Evolutionary conservation across 2,113 vertebrate genomes (phyloP).

Genomic region (Meles meles): DNA sequence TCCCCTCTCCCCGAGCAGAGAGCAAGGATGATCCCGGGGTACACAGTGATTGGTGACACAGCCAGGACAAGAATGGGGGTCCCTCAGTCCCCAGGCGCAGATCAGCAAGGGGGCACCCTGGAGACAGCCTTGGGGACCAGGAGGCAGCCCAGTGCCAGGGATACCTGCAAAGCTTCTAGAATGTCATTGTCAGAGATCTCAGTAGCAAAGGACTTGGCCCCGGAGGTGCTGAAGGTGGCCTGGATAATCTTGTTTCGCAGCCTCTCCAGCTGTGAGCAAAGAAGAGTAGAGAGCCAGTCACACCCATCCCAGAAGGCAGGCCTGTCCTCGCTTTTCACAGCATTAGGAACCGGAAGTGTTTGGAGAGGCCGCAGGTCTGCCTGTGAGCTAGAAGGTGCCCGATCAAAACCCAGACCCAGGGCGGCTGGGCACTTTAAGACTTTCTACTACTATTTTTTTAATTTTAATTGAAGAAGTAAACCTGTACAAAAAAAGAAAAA

Average conservation of each 20-base stretch:
- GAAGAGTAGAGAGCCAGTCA: fast-evolving
- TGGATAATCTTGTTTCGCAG: slow-evolving; percentile 80
- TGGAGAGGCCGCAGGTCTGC: fast-evolving
- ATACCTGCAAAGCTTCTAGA: slow-evolving; percentile 81
- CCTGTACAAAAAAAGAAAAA: background rate
- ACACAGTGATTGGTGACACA: fast-evolving
- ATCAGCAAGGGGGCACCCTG: fast-evolving
- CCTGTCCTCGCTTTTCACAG: fast-evolving
- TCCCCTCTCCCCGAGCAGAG: background rate
- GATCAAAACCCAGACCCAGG: background rate
- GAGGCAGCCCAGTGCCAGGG: fast-evolving
- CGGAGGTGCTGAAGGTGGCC: slow-evolving; percentile 53
- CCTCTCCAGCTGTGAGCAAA: slow-evolving; percentile 77
- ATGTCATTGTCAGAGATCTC: slow-evolving; percentile 74
- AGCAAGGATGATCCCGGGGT: background rate
- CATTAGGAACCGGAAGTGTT: background rate
- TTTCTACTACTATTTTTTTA: background rate
- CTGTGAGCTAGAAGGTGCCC: fast-evolving
- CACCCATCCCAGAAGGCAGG: fast-evolving
- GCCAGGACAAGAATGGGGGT: background rate
- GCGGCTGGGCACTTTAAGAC: background rate
- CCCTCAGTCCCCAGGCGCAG: fast-evolving
- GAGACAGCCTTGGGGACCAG: fast-evolving
- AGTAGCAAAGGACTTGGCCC: background rate
- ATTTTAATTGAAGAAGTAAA: background rate